A percentile compares a stretch with the other conserved stretches of the same genome.
Evolutionary conservation across 1,140 invertebrate genomes (phyloP).

Genomic region (Notospermus geniculatus): DNA sequence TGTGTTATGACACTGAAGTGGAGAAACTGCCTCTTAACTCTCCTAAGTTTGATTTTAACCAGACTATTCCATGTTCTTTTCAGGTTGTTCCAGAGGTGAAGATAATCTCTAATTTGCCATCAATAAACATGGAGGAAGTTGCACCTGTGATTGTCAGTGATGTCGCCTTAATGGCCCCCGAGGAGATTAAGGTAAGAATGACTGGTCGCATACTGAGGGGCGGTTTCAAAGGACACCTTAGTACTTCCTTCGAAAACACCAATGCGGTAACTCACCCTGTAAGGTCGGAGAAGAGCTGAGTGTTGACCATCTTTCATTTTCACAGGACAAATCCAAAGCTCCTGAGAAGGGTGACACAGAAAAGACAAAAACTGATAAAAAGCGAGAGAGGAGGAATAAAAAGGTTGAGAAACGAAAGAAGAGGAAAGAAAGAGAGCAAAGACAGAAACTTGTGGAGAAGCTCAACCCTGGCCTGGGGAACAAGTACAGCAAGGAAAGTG

Average conservation of each 20-base stretch:
- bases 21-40: too few relatives aligned
- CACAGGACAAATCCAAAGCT: constrained; percentile 69
- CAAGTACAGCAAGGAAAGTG: constrained; percentile 62
- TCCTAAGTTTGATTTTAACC: too few relatives aligned
- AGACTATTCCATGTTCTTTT: too few relatives aligned
- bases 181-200: constrained; percentile 81
- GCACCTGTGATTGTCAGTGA: constrained; percentile 82
- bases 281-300: too few relatives aligned
- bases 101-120: constrained; percentile 86
- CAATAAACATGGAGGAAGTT: constrained; percentile 94
- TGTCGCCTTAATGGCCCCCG: constrained; percentile 83
- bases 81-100: constrained; percentile 80
- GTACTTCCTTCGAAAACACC: too few relatives aligned
- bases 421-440: constrained; percentile 7
- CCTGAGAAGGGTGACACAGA: constrained; percentile 78
- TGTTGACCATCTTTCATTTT: constrained; percentile 18
- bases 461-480: constrained; percentile 61
- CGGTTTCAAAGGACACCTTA: too few relatives aligned
- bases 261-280: too few relatives aligned
- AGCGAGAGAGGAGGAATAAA: constrained; percentile 82
- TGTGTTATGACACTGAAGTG: not conserved
- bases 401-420: constrained; percentile 60
- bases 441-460: constrained; percentile 40
- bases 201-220: too few relatives aligned
- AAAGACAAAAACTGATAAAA: constrained; percentile 81